Base-by-base conservation (phyloP, 2,888 invertebrate species). In the Machimus atricapillus region DNA sequence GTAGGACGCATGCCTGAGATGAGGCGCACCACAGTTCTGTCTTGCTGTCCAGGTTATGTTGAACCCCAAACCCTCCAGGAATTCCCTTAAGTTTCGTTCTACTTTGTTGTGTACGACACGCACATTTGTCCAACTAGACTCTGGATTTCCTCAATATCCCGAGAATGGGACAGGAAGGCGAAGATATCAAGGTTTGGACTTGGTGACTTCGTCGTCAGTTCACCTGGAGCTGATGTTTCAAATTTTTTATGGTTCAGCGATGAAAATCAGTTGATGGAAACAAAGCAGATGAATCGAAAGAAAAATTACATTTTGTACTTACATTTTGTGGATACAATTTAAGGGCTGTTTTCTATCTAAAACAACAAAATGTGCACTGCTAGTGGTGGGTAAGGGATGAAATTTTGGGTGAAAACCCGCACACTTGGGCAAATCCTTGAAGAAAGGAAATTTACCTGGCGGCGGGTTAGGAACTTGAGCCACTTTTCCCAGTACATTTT, bases 21-120 rank as follows among this genome's bases (percentile, higher is more conserved):
- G 27, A 83, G 37, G 37, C 23, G 82, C 58, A 66, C 81, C 31
- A 52, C 16, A 56, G 34, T 56, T 58, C 23, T 27, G 46, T 31
- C 40, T 23, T 58, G 4, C 66, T 7, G 8, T 83, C 4, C 37
- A 83, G 82, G 82, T 83, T 83, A 83, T 83, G 82, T 83, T 40
- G 27, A 46, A 66, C 31, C 37, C 14, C 66, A 34, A 82, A 58
- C 58, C 66, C 81, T 27, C 3, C 66, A 23, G 27, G 66, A 23
- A 66, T 66, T 66, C 66, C 66, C 66, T 23, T 4, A 66, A 23
- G 27, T 34, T 40, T 40, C 12, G 2, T 2, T 37, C 8, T 2
- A 56, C 19, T 31, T 27, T 14, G 37, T 37, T 66, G 82, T 83
- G 40, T 66, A 83, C 40, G 34, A 40, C 31, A 66, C 82, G 66